A percentile compares a stretch with the other conserved stretches of the same genome.
Conservation (phyloP, 2,888 invertebrate genomes). For the Timema podura region DNA sequence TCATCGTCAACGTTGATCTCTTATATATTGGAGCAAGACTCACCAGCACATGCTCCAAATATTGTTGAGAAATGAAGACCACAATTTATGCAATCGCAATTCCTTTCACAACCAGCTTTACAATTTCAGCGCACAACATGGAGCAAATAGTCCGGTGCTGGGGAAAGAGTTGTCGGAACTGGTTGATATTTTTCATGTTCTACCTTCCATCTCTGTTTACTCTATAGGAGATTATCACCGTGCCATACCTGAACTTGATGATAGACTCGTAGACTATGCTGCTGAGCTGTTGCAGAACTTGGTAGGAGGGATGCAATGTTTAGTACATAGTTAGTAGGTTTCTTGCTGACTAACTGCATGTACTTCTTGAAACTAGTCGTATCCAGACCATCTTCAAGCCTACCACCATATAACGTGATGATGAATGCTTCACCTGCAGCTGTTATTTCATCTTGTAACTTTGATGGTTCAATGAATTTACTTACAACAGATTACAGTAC, state of each 20-base stretch:
- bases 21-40: neutral
- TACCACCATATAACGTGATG: slow-evolving; percentile 9
- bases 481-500: slow-evolving; percentile 6
- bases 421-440: slow-evolving; percentile 8
- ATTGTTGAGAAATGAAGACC: slow-evolving; percentile 2
- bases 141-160: slow-evolving; percentile 13
- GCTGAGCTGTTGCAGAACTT: slow-evolving; percentile 11
- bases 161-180: slow-evolving; percentile 6
- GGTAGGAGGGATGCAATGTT: slow-evolving; percentile 1
- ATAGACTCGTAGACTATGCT: slow-evolving; percentile 16
- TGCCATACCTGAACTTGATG: slow-evolving; percentile 8
- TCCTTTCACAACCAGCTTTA: slow-evolving; percentile 12
- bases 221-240: neutral
- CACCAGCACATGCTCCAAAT: slow-evolving; percentile 4
- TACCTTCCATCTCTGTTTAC: neutral
- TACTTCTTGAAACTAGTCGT: neutral
- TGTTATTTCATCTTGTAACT: neutral
- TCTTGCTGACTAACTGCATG: neutral
- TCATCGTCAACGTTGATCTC: slow-evolving; percentile 3
- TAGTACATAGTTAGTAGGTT: slow-evolving; percentile 5
- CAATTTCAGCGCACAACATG: slow-evolving; percentile 13
- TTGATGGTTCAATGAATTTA: neutral
- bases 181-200: slow-evolving; percentile 8
- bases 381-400: slow-evolving; percentile 8
- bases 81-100: slow-evolving; percentile 5